Base-by-base conservation (phyloP, 2,113 vertebrate genomes). In the Beaufortia kweichowensis region DNA sequence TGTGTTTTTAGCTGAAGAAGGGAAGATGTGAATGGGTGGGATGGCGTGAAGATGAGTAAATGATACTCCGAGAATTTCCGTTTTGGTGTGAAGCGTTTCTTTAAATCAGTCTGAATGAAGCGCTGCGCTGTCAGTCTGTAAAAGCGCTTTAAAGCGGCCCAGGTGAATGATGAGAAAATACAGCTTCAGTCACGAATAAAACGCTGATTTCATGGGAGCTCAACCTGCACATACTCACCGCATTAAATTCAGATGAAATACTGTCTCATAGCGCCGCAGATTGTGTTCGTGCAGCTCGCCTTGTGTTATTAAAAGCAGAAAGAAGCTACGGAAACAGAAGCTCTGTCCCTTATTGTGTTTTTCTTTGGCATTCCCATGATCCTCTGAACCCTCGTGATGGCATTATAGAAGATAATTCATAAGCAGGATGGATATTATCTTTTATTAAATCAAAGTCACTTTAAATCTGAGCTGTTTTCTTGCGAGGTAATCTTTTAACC, bases 391-490 rank as follows among this genome's bases (percentile, higher is more conserved):
- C 14, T 29, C 28, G 2, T 19, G 15, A 48, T 15, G 24, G 59
- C 0, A 2, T 83, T 76, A 77, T 84, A 23, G 81, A 82, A 48
- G 84, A 87, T 35, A 85, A 29, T 70, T 87, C 89, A 67, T 0
- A 84, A 64, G 48, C 56, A 81, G 86, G 82, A 67, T 86, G 66
- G 68, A 82, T 35, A 59, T 86, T 66, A 62, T 88, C 86, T 83
- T 81, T 87, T 88, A 88, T 88, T 90, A 83, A 82, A 55, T 86
- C 65, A n/a, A 67, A 15, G 64, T 84, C 14, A 73, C 83, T 90
- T 90, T 87, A 87, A 82, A 86, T 86, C 75, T 86, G 79, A 60
- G 21, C 0, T 56, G 75, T 75, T 83, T 87, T 63, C 12, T 78
- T 29, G 41, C 26, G 68, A 71, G 29, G 65, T 74, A 81, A 75